A percentile compares a stretch with the other conserved stretches of the same genome.
These are phyloP conservation scores for Solea solea DNA, from an alignment of 2,113 vertebrate genomes.

Conservation along the genomic window DNA sequence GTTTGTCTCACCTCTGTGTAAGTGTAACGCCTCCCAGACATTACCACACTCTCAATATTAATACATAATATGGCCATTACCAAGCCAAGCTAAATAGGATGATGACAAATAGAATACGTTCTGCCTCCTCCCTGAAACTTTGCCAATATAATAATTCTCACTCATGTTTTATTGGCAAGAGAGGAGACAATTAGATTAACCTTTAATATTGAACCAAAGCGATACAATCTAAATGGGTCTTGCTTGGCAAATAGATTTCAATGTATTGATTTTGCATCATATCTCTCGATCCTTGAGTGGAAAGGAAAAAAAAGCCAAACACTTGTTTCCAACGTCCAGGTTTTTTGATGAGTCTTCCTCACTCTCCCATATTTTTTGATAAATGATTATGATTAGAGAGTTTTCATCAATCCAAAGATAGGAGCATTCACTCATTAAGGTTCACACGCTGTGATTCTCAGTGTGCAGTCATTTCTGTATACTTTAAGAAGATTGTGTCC, in stretches of 20 bases:
- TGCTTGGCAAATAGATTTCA: slow-evolving; percentile 69
- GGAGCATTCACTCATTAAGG: slow-evolving; percentile 53
- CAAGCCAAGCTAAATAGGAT: slow-evolving; percentile 67
- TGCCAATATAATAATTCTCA: slow-evolving; percentile 75
- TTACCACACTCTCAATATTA: slow-evolving; percentile 27
- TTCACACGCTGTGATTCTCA: slow-evolving; percentile 34
- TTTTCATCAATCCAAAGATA: slow-evolving; percentile 41
- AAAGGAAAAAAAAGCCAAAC: not conserved
- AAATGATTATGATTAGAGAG: slow-evolving; percentile 37
- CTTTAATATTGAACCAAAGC: slow-evolving; percentile 76
- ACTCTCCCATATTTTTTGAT: slow-evolving; percentile 44
- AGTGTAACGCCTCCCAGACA: slow-evolving; percentile 32
- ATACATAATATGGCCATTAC: slow-evolving; percentile 44
- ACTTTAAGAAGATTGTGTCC: slow-evolving; percentile 17
- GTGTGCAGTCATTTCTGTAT: slow-evolving; percentile 18
- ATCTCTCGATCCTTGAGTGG: slow-evolving; percentile 48
- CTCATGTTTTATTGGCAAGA: slow-evolving; percentile 72
- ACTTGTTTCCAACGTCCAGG: slow-evolving; percentile 19
- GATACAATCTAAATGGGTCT: slow-evolving; percentile 73
- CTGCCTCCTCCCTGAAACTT: slow-evolving; percentile 66
- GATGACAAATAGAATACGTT: slow-evolving; percentile 71
- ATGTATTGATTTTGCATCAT: slow-evolving; percentile 74
- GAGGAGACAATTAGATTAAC: slow-evolving; percentile 76
- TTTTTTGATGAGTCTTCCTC: slow-evolving; percentile 26
- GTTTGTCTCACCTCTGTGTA: slow-evolving; percentile 55